Base-by-base conservation (phyloP, 2,888 invertebrate species). In the Chrysolina oricalcia region DNA sequence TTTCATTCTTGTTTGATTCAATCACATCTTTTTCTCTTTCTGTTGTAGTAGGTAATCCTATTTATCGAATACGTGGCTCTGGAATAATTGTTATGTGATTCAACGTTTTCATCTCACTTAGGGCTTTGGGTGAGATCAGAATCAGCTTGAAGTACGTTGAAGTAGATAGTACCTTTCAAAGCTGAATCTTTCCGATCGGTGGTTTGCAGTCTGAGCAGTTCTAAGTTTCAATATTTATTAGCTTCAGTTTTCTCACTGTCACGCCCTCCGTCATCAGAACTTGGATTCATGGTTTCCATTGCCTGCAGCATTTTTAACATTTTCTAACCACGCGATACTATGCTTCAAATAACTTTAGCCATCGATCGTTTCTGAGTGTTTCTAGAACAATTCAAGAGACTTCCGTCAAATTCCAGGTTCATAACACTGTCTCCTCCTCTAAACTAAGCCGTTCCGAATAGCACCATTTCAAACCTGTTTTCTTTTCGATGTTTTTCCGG, bases 71-170 rank as follows among this genome's bases (percentile, higher is more conserved):
- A n/a, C n/a, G 19, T 65, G 65, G 41, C 65, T 43, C 65, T 65
- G 46, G 65, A 65, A 41, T 17, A 41, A 46, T 65, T 43, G 41
- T 43, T 17, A 41, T 43, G 10, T 21, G 15, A 13, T 40, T 40
- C 40, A 40, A 15, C 48, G 48, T 13, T 48, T 13, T 48, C 15
- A 10, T 48, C 48, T 8, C 9, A 48, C 9, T 48, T 4, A 48
- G 67, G 23, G 46, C 67, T 67, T 67, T 50, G 19, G 48, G 48
- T 15, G 48, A n/a, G 13, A 48, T 48, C 48, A 48, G 48, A 48
- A 48, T 48, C 48, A 48, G 9, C 48, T 48, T 48, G 13, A 48
- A 48, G 15, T n/a, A 10, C 48, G 48, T 48, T 48, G 13, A 15
- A 48, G 48, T 48, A 13, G n/a, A n/a, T n/a, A n/a, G n/a, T 48